Conservation (phyloP, 2,888 invertebrate species). For the Malthinus flaveolus region DNA sequence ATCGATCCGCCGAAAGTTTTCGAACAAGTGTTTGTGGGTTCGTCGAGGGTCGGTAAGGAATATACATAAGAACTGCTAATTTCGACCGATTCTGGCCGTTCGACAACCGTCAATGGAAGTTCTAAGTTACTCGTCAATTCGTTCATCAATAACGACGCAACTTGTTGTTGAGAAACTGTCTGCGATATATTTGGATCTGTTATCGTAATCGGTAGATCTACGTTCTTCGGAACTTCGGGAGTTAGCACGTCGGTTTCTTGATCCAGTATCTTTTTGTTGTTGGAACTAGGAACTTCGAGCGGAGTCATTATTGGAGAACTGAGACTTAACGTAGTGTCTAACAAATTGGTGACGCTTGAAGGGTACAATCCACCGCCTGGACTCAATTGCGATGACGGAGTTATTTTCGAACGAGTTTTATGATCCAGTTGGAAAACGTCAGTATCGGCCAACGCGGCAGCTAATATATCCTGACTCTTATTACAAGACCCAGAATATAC, state of each 20-base stretch:
- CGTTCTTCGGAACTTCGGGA: slow-evolving; percentile 64
- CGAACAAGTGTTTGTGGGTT: slow-evolving; percentile 48
- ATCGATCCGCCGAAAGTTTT: slow-evolving; percentile 54
- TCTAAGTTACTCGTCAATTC: slow-evolving; percentile 57
- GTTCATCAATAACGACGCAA: slow-evolving; percentile 43
- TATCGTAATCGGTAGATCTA: slow-evolving; percentile 76
- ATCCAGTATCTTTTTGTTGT: slow-evolving; percentile 50
- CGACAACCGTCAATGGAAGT: slow-evolving; percentile 71
- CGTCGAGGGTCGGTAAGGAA: slow-evolving; percentile 47
- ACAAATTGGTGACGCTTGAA: slow-evolving; percentile 63
- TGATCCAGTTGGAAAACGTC: slow-evolving; percentile 68
- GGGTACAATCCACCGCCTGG: slow-evolving; percentile 65
- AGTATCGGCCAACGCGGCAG: slow-evolving; percentile 75
- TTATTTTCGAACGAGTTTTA: slow-evolving; percentile 51
- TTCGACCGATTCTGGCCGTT: slow-evolving; percentile 56
- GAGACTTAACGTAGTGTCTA: slow-evolving; percentile 75
- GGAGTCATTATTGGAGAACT: slow-evolving; percentile 84
- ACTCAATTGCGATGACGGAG: slow-evolving; percentile 58
- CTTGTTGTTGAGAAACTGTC: slow-evolving; percentile 52
- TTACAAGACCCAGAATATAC: slow-evolving; percentile 46
- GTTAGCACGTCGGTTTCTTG: slow-evolving; percentile 47
- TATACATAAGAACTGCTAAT: slow-evolving; percentile 51
- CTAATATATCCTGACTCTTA: slow-evolving; percentile 70
- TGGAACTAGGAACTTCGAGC: slow-evolving; percentile 67
- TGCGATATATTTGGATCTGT: slow-evolving; percentile 75